Evolutionary conservation across 2,113 vertebrate species (phyloP), one percentile per base, ranked within the genome.

Genomic region (Amblyornis subalaris): DNA sequence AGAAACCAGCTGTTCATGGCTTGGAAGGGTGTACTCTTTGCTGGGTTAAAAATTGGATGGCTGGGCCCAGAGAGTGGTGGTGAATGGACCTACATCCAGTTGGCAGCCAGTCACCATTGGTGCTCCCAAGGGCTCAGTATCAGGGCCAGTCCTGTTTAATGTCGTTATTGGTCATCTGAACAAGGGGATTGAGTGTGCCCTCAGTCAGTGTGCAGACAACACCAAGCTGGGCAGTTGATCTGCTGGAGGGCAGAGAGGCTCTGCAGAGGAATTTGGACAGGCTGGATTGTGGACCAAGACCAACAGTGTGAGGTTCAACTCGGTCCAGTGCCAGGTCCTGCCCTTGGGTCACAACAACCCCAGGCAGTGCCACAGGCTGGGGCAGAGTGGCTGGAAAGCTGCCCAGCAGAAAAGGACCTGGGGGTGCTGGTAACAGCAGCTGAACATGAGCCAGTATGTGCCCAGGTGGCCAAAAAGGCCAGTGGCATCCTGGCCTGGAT

Each of bases 321-420:
- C n/a, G 6, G 3, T 3, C 6, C 4, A 53, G 12, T 14, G 31
- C 5, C 0, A 0, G 8, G 22, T 72, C 18, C 45, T 77, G 31
- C 11, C 10, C 26, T 19, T 36, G 2, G 23, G 3, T 35, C 13
- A 54, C n/a, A 47, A 6, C 6, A 67, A 55, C 6, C 3, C 3
- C 36, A n/a, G 21, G 12, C 40, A 65, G 10, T 2, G 2, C 15
- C 36, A 31, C 9, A 25, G 16, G 5, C 25, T 9, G 19, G 28
- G 33, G 12, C 14, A 81, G 67, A 17, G 65, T 9, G 9, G 12
- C 15, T 21, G 36, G 36, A 73, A 88, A 57, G 0, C 10, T 42
- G 14, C 11, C 25, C 3, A 4, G 10, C 1, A 14, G 14, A 42
- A 60, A 89, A 40, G 14, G 3, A 31, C 5, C 24, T 53, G 14